phyloP scores from a whole-genome alignment of 2,797 vertebrate species.

The Pipistrellus kuhlii region DNA sequence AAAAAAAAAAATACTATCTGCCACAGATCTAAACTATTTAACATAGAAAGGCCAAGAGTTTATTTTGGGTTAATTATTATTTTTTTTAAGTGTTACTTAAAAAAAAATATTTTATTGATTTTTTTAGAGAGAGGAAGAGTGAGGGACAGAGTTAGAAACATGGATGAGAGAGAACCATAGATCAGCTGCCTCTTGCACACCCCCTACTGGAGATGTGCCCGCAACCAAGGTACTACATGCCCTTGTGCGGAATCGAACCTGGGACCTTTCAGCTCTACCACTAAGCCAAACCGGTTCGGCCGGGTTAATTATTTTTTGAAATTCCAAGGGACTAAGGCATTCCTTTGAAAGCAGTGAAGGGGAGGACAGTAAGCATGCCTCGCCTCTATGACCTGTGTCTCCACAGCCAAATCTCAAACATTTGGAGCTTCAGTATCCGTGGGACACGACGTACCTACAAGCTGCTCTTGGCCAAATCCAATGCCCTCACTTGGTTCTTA shows the following conservation, averaged over 20 bases:
- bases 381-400: not conserved
- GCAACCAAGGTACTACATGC: too few species aligned
- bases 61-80: not conserved
- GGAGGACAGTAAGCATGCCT: not conserved
- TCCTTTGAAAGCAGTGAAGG: not conserved
- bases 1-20: too few species aligned
- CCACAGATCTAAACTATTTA: not conserved
- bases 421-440: not conserved
- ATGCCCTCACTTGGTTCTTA: not conserved
- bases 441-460: not conserved
- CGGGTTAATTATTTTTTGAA: not conserved
- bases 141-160: too few species aligned
- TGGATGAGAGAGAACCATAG: too few species aligned
- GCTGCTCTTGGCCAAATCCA: not conserved
- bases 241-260: too few species aligned
- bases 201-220: too few species aligned
- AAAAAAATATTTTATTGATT: too few species aligned
- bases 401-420: not conserved
- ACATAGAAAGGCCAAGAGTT: not conserved
- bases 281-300: too few species aligned
- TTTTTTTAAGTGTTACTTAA: too few species aligned
- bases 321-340: not conserved
- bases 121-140: too few species aligned
- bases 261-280: too few species aligned
- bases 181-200: too few species aligned